Conservation (phyloP, 2,888 invertebrate species). For the Caradrina kadenii region DNA sequence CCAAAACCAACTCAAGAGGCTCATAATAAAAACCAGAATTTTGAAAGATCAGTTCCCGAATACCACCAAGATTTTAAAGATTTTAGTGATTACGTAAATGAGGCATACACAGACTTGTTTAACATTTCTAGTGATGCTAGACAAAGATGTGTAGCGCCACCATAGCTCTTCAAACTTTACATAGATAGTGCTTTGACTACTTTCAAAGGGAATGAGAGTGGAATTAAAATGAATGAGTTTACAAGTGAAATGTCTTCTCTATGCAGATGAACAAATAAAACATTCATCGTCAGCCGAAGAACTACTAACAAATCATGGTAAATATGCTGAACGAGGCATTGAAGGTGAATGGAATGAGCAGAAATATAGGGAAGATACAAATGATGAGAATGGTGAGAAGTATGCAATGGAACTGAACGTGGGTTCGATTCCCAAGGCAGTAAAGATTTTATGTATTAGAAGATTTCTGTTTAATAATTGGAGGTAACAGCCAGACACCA, state of each 20-base stretch:
- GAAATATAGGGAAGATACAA: slow-evolving; percentile 14
- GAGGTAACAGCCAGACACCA: neutral
- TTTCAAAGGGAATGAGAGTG: slow-evolving; percentile 54
- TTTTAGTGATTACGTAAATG: slow-evolving; percentile 11
- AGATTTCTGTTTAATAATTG: neutral
- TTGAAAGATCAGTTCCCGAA: neutral
- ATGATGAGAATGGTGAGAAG: neutral
- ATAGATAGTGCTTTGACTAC: slow-evolving; percentile 40
- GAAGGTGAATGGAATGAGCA: slow-evolving; percentile 35
- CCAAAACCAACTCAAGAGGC: too few relatives aligned
- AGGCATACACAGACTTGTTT: neutral
- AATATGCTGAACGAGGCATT: slow-evolving; percentile 54
- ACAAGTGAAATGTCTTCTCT: slow-evolving; percentile 54
- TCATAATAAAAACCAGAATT: too few relatives aligned
- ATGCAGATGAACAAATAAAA: slow-evolving; percentile 57
- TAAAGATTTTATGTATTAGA: neutral
- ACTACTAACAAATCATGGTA: slow-evolving; percentile 49
- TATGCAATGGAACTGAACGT: neutral
- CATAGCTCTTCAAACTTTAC: slow-evolving; percentile 2
- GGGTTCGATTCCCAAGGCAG: slow-evolving; percentile 19
- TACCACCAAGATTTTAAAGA: neutral
- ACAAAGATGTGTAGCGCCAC: slow-evolving; percentile 8
- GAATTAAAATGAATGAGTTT: slow-evolving; percentile 54
- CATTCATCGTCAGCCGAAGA: slow-evolving; percentile 55
- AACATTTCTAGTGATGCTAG: neutral